These are phyloP conservation scores for Seriola dumerili DNA, from an alignment of 2,113 vertebrate genomes.

Conservation along the genomic window DNA sequence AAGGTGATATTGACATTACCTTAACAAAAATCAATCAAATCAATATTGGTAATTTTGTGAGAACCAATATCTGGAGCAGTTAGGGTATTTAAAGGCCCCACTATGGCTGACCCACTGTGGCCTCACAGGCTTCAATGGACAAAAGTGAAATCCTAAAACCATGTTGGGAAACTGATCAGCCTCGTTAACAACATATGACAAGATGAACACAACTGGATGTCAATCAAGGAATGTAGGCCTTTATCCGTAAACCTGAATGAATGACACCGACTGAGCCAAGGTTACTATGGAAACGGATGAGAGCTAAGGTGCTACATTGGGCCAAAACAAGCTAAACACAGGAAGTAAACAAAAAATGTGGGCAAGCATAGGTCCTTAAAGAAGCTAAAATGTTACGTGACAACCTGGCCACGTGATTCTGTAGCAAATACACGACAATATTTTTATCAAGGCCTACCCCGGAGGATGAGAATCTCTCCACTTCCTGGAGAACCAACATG, in stretches of 20 bases:
- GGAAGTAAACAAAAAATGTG: neutral
- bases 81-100: neutral
- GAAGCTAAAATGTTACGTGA: neutral
- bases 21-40: neutral
- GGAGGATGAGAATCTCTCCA: slow-evolving; percentile 51
- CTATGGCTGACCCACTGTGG: neutral
- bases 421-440: neutral
- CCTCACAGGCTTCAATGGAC: neutral
- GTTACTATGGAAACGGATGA: slow-evolving; percentile 85
- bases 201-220: slow-evolving; percentile 4
- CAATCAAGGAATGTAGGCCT: slow-evolving; percentile 17
- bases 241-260: neutral
- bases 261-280: slow-evolving; percentile 61
- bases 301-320: slow-evolving; percentile 56
- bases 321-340: slow-evolving; percentile 26
- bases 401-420: neutral
- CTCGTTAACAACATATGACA: neutral
- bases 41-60: neutral
- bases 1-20: neutral
- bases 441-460: slow-evolving; percentile 53
- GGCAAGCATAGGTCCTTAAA: neutral
- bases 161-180: neutral
- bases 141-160: neutral
- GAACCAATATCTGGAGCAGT: neutral
- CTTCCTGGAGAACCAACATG: slow-evolving; percentile 77